phyloP scores from a whole-genome alignment of 2,113 vertebrate species.

The Hipposideros armiger region DNA sequence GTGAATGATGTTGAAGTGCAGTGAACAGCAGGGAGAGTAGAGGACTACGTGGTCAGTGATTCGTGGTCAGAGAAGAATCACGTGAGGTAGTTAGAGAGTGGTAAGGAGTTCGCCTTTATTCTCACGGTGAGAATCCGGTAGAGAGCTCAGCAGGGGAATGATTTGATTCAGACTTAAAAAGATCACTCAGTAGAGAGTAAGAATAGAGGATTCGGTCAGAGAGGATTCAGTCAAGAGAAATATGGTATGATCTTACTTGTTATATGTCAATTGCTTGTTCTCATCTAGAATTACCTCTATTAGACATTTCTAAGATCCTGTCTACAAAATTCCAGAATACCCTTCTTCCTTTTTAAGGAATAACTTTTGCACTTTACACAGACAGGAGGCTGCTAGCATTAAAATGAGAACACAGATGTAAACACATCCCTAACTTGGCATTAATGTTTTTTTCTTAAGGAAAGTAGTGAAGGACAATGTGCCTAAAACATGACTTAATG shows the following conservation, averaged over 20 bases:
- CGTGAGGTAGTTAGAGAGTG: rapidly evolving
- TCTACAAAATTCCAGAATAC: background rate
- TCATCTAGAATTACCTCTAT: background rate
- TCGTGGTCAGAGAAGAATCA: background rate
- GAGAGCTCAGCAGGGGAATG: background rate
- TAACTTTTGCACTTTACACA: background rate
- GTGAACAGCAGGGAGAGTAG: rapidly evolving
- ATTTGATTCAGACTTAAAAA: background rate
- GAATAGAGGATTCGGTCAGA: background rate
- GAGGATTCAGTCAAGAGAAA: background rate
- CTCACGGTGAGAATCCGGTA: background rate
- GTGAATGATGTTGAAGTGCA: too few relatives aligned
- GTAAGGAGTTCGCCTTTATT: background rate
- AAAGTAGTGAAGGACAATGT: background rate
- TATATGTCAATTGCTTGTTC: background rate
- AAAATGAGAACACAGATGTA: background rate
- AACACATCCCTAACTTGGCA: background rate
- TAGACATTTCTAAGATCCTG: background rate
- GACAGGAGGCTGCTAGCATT: background rate
- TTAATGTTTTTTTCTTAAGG: background rate
- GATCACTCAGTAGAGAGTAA: background rate
- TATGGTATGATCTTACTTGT: background rate
- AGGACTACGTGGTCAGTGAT: rapidly evolving
- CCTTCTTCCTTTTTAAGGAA: background rate
- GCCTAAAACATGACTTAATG: background rate